These are phyloP conservation scores for Apodemus sylvaticus DNA, from an alignment of 2,113 vertebrate genomes.

Conservation along the genomic window DNA sequence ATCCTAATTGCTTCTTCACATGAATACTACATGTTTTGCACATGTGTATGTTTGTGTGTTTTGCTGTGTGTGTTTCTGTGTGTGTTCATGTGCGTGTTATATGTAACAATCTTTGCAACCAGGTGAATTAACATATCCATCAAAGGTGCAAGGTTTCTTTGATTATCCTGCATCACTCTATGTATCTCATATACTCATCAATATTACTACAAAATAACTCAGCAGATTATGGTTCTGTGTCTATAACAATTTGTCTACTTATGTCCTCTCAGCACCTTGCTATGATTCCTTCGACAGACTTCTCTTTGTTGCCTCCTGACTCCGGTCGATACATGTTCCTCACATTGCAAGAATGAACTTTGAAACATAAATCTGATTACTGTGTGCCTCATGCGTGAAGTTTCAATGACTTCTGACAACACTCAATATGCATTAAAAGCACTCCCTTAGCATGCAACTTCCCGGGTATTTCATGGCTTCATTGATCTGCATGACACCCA, in stretches of 20 bases:
- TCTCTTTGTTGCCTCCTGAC: neutral
- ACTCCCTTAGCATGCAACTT: neutral
- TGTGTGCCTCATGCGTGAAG: neutral
- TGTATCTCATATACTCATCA: neutral
- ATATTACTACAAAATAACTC: neutral
- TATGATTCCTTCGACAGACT: neutral
- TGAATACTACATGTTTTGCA: neutral
- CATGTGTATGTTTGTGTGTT: neutral
- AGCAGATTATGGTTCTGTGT: neutral
- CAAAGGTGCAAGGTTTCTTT: neutral
- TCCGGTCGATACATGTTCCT: neutral
- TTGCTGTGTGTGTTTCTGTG: neutral
- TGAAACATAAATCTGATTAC: slow-evolving; percentile 44
- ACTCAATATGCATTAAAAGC: slow-evolving; percentile 14
- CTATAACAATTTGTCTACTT: neutral
- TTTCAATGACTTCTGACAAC: neutral
- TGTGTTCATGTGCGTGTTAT: neutral
- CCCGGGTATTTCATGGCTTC: neutral
- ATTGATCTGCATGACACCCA: neutral
- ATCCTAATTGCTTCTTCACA: neutral
- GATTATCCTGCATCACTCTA: rapidly evolving
- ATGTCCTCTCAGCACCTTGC: neutral
- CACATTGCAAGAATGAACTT: neutral
- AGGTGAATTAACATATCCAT: neutral
- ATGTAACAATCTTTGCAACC: neutral